Percentiles rank a stretch among this genome's conserved stretches.
phyloP scores from a whole-genome alignment of 2,888 invertebrate genomes.

The Cheilosia vernalis region DNA sequence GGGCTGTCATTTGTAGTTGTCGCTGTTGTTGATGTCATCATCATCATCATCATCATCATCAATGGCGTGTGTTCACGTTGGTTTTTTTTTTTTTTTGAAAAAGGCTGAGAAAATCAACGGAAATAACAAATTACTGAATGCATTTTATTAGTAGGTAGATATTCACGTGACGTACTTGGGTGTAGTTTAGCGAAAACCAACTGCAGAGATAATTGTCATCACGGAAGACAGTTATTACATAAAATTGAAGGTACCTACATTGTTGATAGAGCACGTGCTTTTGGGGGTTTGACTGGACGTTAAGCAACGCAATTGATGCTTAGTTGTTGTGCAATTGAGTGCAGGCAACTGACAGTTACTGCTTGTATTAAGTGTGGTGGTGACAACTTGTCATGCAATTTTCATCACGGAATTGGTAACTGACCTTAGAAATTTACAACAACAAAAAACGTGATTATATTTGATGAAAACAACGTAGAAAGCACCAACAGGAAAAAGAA shows the following conservation, averaged over 20 bases:
- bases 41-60: conserved; percentile 34
- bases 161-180: conserved; percentile 35
- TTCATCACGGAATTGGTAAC: no score
- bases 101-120: conserved; percentile 15
- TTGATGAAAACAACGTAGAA: no score
- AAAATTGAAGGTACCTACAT: conserved; percentile 7
- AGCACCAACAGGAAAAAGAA: no score
- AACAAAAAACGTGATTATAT: no score
- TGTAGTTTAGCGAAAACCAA: conserved; percentile 23
- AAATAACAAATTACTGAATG: conserved; percentile 39
- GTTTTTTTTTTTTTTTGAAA: neutral
- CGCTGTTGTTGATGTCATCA: conserved; percentile 56
- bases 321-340: no score
- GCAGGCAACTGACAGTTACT: no score
- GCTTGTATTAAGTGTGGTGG: neutral
- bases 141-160: neutral
- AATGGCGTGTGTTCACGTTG: conserved; percentile 48
- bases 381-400: neutral
- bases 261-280: conserved; percentile 13
- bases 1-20: conserved; percentile 50
- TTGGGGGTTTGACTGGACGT: neutral
- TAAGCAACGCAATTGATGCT: neutral
- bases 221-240: conserved; percentile 24
- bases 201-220: conserved; percentile 35
- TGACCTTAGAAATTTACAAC: no score